A percentile compares a stretch with the other conserved stretches of the same genome.
Evolutionary conservation across 2,113 vertebrate species (phyloP).

Genomic region (Salvator merianae): DNA sequence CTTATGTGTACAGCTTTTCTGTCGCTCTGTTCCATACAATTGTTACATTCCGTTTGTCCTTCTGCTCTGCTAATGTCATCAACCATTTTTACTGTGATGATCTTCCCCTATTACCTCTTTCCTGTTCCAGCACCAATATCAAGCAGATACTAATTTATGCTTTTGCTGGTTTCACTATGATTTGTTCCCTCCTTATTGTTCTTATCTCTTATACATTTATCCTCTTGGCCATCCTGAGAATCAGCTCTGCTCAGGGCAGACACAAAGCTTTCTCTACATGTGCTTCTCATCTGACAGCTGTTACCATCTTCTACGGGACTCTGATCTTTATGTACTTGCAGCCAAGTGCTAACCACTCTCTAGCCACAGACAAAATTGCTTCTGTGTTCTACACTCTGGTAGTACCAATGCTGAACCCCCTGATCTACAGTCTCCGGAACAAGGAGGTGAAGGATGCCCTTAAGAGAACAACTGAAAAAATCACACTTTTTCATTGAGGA

Average conservation of each 20-base stretch:
- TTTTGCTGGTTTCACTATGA: conserved; percentile 61
- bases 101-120: conserved; percentile 54
- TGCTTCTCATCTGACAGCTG: background rate
- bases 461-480: background rate
- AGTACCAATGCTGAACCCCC: conserved; percentile 15
- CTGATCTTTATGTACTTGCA: conserved; percentile 27
- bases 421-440: conserved; percentile 28
- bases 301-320: conserved; percentile 2
- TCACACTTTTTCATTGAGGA: background rate
- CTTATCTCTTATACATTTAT: conserved; percentile 58
- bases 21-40: conserved; percentile 53
- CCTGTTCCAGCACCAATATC: conserved; percentile 56
- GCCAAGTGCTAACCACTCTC: background rate
- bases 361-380: conserved; percentile 10
- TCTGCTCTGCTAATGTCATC: conserved; percentile 57
- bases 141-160: conserved; percentile 56
- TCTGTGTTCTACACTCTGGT: conserved; percentile 24
- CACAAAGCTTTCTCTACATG: background rate
- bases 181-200: conserved; percentile 62
- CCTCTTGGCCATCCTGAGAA: conserved; percentile 44
- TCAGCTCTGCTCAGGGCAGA: conserved; percentile 33
- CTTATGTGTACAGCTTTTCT: conserved; percentile 49
- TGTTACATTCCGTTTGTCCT: conserved; percentile 59
- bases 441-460: conserved; percentile 21
- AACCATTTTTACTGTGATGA: conserved; percentile 68